A percentile compares a stretch with the other conserved stretches of the same genome.
Conservation (phyloP, 53 echinoderm and acorn worm species). For the Astropecten irregularis region DNA sequence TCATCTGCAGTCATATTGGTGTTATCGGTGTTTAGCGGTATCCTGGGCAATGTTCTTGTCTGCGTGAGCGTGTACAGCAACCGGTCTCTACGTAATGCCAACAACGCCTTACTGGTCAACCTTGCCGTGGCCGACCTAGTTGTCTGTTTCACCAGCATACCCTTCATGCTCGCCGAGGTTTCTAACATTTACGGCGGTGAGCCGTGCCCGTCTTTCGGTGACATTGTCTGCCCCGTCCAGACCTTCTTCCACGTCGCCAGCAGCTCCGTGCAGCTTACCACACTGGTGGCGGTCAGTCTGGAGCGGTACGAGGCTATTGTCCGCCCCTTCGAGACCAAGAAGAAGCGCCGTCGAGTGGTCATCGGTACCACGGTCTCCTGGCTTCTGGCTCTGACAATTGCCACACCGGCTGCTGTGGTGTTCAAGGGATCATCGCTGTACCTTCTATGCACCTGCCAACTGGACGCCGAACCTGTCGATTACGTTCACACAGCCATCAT, state of each 20-base stretch:
- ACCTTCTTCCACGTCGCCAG: slow-evolving; percentile 70
- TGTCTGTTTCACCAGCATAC: slow-evolving; percentile 59
- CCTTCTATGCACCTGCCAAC: slow-evolving; percentile 67
- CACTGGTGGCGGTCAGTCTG: slow-evolving; percentile 74
- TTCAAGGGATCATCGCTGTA: slow-evolving; percentile 60
- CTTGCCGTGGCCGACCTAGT: slow-evolving; percentile 77
- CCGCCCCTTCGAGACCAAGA: slow-evolving; percentile 82
- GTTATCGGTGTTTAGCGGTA: slow-evolving; percentile 64
- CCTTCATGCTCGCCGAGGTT: slow-evolving; percentile 46
- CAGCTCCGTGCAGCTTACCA: slow-evolving; percentile 74
- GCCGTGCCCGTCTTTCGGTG: slow-evolving; percentile 3
- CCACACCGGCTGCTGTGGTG: slow-evolving; percentile 36
- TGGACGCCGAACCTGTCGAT: neutral
- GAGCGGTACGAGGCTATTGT: slow-evolving; percentile 87
- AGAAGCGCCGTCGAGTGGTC: slow-evolving; percentile 66
- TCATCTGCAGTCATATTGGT: slow-evolving; percentile 51
- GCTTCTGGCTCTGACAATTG: slow-evolving; percentile 55
- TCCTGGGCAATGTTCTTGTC: slow-evolving; percentile 77
- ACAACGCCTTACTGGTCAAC: slow-evolving; percentile 88
- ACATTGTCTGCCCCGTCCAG: slow-evolving; percentile 65
- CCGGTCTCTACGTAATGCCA: slow-evolving; percentile 68
- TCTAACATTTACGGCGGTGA: neutral
- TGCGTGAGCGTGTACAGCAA: slow-evolving; percentile 78
- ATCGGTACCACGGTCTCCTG: slow-evolving; percentile 65
- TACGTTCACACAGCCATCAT: slow-evolving; percentile 64